Conservation (phyloP, 92 coral and sea anemone species). For the Phenganax stokvisi region DNA sequence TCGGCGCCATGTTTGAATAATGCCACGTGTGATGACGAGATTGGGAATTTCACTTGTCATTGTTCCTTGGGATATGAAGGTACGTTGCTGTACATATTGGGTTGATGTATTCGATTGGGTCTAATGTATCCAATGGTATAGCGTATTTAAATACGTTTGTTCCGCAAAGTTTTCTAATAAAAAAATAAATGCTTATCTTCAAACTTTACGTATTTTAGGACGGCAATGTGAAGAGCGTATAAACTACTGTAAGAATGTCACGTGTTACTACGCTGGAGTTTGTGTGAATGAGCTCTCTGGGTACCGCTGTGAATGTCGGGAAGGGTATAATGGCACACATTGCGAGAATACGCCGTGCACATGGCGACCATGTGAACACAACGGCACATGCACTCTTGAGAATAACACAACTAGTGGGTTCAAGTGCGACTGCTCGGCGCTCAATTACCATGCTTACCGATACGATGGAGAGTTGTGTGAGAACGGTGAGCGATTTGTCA, state of each 20-base stretch:
- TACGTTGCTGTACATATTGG: neutral
- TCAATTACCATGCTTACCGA: neutral
- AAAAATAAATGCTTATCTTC: neutral
- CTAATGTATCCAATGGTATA: no score
- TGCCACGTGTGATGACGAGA: conserved; percentile 41
- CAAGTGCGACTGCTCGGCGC: conserved; percentile 5
- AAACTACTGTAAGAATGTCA: conserved; percentile 65
- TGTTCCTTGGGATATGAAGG: conserved; percentile 32
- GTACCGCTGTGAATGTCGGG: conserved; percentile 69
- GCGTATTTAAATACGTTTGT: no score
- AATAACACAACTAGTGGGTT: conserved; percentile 15
- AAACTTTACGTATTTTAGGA: conserved; percentile 41
- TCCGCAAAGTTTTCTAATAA: no score
- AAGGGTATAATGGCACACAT: conserved; percentile 65
- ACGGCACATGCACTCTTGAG: conserved; percentile 29
- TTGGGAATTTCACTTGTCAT: conserved; percentile 20
- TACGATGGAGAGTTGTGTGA: conserved; percentile 30
- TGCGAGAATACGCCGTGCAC: conserved; percentile 78
- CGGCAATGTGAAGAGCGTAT: conserved; percentile 73
- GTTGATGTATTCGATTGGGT: no score
- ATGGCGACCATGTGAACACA: conserved; percentile 57
- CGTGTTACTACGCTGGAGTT: conserved; percentile 67
- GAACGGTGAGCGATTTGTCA: conserved; percentile 13
- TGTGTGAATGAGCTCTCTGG: conserved; percentile 69
- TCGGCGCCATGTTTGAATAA: conserved; percentile 38